phyloP scores from a whole-genome alignment of 1,140 invertebrate genomes.

The Helicoverpa zea region DNA sequence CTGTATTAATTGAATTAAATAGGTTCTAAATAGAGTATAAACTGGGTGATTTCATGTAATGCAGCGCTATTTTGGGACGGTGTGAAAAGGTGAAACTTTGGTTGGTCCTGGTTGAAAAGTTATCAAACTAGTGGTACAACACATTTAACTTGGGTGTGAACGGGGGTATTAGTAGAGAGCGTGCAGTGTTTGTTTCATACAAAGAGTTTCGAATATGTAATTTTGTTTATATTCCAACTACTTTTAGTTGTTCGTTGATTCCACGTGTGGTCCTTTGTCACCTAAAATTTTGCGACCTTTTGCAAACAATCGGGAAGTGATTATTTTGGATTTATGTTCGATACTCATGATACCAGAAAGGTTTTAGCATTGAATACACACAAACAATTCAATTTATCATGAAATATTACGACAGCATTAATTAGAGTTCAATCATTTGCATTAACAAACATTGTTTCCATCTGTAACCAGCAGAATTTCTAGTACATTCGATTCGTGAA shows the following conservation, averaged over 20 bases:
- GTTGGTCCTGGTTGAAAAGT: not conserved
- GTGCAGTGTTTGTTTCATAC: not conserved
- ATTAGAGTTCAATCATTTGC: not conserved
- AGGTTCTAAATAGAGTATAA: conserved; percentile 2
- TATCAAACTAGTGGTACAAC: conserved; percentile 22
- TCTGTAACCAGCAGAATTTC: conserved; percentile 1
- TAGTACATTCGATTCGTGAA: conserved; percentile 21
- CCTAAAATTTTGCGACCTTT: too few species aligned
- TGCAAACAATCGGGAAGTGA: not conserved
- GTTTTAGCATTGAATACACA: too few species aligned
- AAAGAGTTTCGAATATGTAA: conserved; percentile 9
- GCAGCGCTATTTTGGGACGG: not conserved
- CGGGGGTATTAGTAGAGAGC: not conserved
- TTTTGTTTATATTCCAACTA: conserved; percentile 13
- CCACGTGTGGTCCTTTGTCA: not conserved
- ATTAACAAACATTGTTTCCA: not conserved
- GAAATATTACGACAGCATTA: not conserved
- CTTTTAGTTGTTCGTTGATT: not conserved
- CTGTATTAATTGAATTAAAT: conserved; percentile 8
- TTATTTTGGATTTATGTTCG: not conserved
- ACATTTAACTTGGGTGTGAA: conserved; percentile 33
- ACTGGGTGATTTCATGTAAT: not conserved
- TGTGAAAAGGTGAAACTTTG: conserved; percentile 9
- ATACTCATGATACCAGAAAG: too few species aligned
- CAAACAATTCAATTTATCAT: too few species aligned